These are phyloP conservation scores for Araneus ventricosus DNA, from an alignment of 1,140 invertebrate genomes.

Conservation along the genomic window DNA sequence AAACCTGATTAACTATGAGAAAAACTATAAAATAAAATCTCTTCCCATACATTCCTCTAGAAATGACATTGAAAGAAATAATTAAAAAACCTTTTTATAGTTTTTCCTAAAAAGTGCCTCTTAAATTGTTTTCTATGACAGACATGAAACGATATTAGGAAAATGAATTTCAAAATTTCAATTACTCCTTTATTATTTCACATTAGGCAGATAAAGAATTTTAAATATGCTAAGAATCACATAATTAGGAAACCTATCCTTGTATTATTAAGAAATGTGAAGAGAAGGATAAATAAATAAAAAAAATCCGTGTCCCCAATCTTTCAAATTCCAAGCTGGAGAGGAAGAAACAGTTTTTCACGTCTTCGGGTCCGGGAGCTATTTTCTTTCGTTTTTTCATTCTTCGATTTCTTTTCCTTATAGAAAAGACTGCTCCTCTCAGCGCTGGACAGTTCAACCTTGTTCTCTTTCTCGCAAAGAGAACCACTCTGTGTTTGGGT, in stretches of 20 bases:
- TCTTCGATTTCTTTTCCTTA: slow-evolving; percentile 23
- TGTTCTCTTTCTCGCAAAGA: background rate
- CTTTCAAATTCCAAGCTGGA: background rate
- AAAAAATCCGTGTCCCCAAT: slow-evolving; percentile 10
- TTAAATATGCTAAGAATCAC: too few relatives aligned
- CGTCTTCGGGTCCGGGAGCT: slow-evolving; percentile 35
- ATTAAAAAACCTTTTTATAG: too few relatives aligned
- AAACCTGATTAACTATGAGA: too few relatives aligned
- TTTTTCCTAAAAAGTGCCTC: too few relatives aligned
- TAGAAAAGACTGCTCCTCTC: background rate
- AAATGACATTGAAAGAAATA: too few relatives aligned
- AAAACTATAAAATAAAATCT: too few relatives aligned
- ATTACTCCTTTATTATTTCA: too few relatives aligned
- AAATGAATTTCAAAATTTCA: too few relatives aligned
- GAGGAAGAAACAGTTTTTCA: slow-evolving; percentile 13
- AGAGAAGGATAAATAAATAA: background rate
- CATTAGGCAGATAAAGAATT: too few relatives aligned
- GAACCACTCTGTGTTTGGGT: background rate
- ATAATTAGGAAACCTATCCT: background rate
- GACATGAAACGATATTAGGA: too few relatives aligned
- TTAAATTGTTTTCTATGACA: too few relatives aligned
- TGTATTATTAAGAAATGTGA: background rate
- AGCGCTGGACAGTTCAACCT: background rate
- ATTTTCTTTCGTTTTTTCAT: slow-evolving; percentile 17
- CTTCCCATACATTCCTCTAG: too few relatives aligned